These are phyloP conservation scores for Drosophila subsilvestris DNA, from an alignment of 2,888 invertebrate species.

Conservation along the genomic window DNA sequence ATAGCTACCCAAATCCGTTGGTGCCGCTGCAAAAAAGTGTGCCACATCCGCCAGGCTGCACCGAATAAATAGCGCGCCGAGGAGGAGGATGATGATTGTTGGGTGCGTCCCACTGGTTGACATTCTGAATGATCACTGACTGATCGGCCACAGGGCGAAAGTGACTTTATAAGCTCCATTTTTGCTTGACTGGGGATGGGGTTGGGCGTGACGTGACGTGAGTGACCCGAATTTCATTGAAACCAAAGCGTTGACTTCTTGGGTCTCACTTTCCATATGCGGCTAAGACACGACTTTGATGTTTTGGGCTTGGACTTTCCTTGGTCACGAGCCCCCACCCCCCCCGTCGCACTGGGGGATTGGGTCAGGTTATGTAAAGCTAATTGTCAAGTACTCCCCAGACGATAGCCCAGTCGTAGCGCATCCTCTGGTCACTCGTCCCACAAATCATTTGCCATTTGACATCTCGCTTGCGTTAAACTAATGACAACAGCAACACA, in stretches of 20 bases:
- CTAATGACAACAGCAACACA: conserved; percentile 67
- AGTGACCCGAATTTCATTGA: conserved; percentile 47
- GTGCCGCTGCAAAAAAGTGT: conserved; percentile 65
- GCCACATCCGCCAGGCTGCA: conserved; percentile 67
- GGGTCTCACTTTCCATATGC: conserved; percentile 58
- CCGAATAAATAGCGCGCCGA: not conserved
- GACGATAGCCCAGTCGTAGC: conserved; percentile 16
- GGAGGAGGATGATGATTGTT: not conserved
- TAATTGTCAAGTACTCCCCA: conserved; percentile 59
- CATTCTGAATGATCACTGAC: conserved; percentile 61
- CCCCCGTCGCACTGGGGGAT: conserved; percentile 1
- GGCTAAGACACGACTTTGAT: conserved; percentile 56
- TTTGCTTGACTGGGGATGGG: not conserved
- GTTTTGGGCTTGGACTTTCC: conserved; percentile 67
- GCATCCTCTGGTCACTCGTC: conserved; percentile 33
- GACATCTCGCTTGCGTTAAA: conserved; percentile 74
- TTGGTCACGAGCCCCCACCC: conserved; percentile 59
- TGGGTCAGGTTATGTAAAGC: conserved; percentile 65
- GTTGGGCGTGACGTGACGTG: no score
- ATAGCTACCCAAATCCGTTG: conserved; percentile 67
- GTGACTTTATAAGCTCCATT: conserved; percentile 62
- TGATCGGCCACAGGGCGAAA: conserved; percentile 31
- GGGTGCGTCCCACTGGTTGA: conserved; percentile 50
- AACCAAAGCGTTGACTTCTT: conserved; percentile 1
- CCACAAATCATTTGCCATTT: conserved; percentile 77